Conservation (phyloP, 2,888 invertebrate genomes). For the Hypsopygia costalis region DNA sequence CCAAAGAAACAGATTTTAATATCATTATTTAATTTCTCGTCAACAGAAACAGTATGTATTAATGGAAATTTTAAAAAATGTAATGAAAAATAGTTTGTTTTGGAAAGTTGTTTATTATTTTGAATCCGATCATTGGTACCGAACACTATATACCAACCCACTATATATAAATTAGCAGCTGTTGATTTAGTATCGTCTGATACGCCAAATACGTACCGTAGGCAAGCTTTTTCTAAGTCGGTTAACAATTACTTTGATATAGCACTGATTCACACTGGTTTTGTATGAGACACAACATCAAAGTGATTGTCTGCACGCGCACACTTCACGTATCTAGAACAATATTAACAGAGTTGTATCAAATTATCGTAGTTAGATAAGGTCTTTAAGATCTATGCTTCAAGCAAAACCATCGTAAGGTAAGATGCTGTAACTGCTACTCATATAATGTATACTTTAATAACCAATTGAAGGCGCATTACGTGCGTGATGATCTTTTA, state of each 20-base stretch:
- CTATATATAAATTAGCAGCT: conserved; percentile 9
- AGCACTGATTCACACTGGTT: conserved; percentile 11
- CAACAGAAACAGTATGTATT: no score
- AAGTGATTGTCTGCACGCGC: conserved; percentile 43
- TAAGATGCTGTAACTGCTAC: conserved; percentile 5
- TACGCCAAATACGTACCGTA: conserved; percentile 4
- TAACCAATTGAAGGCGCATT: neutral
- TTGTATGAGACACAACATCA: conserved; percentile 20
- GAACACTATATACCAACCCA: no score
- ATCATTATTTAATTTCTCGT: no score
- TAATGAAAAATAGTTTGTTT: conserved; percentile 6
- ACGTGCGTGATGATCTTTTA: neutral
- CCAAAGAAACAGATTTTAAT: no score
- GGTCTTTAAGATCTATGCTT: conserved; percentile 2
- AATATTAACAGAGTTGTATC: neutral
- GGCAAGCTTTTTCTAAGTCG: conserved; percentile 16
- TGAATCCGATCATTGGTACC: no score
- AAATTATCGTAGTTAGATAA: conserved; percentile 6
- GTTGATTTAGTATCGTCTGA: conserved; percentile 6
- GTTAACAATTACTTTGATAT: conserved; percentile 34
- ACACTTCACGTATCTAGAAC: conserved; percentile 4
- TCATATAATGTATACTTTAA: neutral
- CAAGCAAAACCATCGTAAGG: neutral
- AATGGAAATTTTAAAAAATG: no score
- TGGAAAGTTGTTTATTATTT: no score